phyloP scores from a whole-genome alignment of 2,888 invertebrate genomes.

The Lasius platythorax region DNA sequence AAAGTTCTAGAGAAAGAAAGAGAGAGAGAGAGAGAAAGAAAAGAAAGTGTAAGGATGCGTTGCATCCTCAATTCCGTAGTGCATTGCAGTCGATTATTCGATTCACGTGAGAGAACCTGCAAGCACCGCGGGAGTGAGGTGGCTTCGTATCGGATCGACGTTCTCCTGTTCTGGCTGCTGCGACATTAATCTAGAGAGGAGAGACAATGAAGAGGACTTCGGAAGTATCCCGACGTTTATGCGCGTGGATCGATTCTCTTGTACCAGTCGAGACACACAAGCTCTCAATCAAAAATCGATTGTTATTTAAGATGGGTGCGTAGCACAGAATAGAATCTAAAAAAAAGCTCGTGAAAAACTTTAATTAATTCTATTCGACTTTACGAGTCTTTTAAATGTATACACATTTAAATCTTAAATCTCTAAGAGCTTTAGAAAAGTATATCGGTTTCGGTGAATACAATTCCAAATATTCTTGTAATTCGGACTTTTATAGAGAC shows the following conservation, averaged over 20 bases:
- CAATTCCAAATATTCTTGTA: not conserved
- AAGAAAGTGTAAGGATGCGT: slow-evolving; percentile 84
- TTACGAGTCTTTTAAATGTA: not conserved
- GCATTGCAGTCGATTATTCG: slow-evolving; percentile 95
- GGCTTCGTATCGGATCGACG: slow-evolving; percentile 85
- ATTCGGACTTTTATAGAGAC: not conserved
- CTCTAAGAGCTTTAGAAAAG: not conserved
- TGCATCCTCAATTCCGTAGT: slow-evolving; percentile 97
- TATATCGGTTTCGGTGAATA: not conserved
- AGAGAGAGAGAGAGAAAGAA: slow-evolving; percentile 29
- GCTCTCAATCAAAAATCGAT: not conserved
- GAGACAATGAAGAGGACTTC: slow-evolving; percentile 54
- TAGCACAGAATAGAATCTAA: not conserved
- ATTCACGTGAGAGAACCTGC: slow-evolving; percentile 90
- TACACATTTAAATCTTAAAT: not conserved
- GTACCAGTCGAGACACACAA: not conserved
- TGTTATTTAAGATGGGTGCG: not conserved
- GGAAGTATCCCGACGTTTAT: not conserved
- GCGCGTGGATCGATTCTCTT: slow-evolving; percentile 26
- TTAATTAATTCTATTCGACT: slow-evolving; percentile 13
- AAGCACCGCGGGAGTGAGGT: slow-evolving; percentile 98
- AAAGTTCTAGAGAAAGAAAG: not conserved
- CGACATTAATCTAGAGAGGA: slow-evolving; percentile 47
- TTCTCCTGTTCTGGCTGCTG: slow-evolving; percentile 10
- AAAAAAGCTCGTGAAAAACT: not conserved